Conservation (phyloP, 2,888 invertebrate species). For the Chloromyia formosa region DNA sequence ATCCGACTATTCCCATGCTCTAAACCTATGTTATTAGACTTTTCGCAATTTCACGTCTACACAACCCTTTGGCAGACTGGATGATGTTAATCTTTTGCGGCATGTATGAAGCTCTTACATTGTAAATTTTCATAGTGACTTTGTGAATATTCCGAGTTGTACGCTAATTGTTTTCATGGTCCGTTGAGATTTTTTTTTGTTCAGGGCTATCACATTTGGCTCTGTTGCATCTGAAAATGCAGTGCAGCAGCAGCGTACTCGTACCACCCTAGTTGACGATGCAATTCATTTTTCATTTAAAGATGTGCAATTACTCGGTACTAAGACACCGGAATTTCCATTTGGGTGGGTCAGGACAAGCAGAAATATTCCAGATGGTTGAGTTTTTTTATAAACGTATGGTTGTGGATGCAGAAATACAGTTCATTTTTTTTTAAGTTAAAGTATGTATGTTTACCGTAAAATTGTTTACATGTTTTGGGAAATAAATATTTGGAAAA, state of each 20-base stretch:
- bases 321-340: conserved; percentile 30
- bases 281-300: conserved; percentile 33
- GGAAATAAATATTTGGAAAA: no score
- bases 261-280: conserved; percentile 33
- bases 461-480: no score
- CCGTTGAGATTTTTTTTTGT: conserved; percentile 22
- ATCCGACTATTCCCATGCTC: no score
- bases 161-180: conserved; percentile 40
- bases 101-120: conserved; percentile 1
- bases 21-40: no score
- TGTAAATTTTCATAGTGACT: no score
- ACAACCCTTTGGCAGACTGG: neutral
- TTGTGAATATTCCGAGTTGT: neutral
- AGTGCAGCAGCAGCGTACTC: neutral
- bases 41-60: no score
- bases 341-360: conserved; percentile 39
- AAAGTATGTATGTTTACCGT: no score
- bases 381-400: no score
- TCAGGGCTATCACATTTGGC: conserved; percentile 3
- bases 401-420: no score
- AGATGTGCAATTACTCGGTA: conserved; percentile 25
- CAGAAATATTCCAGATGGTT: conserved; percentile 32
- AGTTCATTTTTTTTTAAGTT: no score
- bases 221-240: neutral
- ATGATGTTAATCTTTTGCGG: neutral